Percentiles rank a stretch among this genome's conserved stretches.
phyloP scores from a whole-genome alignment of 2,797 vertebrate genomes.

The Pantherophis alleghaniensis region DNA sequence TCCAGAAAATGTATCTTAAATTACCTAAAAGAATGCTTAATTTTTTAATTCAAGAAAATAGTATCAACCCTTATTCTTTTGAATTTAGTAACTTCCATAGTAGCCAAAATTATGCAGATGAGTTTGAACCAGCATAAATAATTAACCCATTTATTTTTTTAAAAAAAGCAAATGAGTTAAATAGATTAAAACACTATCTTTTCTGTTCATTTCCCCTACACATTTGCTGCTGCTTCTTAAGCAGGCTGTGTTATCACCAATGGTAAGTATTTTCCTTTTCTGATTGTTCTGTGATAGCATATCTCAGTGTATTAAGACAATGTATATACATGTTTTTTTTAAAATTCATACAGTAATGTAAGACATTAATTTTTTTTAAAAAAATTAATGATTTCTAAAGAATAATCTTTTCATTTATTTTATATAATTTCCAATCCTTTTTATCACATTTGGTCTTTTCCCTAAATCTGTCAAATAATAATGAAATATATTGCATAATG shows the following conservation, averaged over 20 bases:
- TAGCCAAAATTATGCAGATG: neutral
- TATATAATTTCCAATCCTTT: neutral
- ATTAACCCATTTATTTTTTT: neutral
- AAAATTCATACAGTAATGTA: neutral
- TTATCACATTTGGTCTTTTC: neutral
- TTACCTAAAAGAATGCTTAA: neutral
- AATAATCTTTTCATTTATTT: neutral
- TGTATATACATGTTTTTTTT: neutral
- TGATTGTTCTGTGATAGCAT: neutral
- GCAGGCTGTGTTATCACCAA: neutral
- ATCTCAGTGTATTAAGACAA: neutral
- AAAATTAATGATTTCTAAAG: neutral
- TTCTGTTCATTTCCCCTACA: neutral
- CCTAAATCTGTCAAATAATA: neutral
- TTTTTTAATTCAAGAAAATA: neutral
- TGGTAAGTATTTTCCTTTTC: neutral
- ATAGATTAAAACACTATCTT: neutral
- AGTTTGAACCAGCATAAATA: rapidly evolving
- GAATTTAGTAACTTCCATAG: neutral
- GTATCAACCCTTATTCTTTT: rapidly evolving
- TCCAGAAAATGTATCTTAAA: neutral
- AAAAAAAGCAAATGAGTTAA: neutral
- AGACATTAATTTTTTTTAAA: neutral
- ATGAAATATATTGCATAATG: neutral
- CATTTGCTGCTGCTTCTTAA: neutral